Evolutionary conservation across 2,888 invertebrate genomes (phyloP), one percentile per base, ranked within the genome.

Genomic region (Aspidiotus rigidus): DNA sequence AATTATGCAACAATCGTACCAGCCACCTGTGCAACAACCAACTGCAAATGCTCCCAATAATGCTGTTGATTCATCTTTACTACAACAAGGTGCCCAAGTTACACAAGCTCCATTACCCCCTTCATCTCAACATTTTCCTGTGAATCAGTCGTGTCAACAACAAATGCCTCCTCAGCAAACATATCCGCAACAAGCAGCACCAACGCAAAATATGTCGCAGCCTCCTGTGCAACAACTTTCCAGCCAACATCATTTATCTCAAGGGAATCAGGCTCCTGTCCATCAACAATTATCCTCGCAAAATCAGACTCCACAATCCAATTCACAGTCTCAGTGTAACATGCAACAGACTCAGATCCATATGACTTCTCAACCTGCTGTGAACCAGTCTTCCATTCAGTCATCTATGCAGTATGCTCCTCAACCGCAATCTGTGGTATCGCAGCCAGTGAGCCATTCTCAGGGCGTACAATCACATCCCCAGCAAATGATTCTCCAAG

Each of bases 1-100:
- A 76, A 76, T 81, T 72, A 80, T 80, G 74, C 80, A 81, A 77
- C 81, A 81, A 72, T 81, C 81, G 74, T 81, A 82, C 81, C 82
- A 72, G 60, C 62, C 69, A 53, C 64, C 54, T 40, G 42, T 55
- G 49, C 49, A 49, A n/a, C 49, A 11, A 49, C 49, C 49, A 49
- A 13, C 49, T 6, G 3, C 49, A n/a, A 11, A 49, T 13, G 11
- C 49, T 11, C 49, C 10, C 2, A 11, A 49, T 11, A 11, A 49
- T n/a, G 28, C 28, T 28, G 28, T 28, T 5, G 28, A 28, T 28
- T 28, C 28, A 81, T 80, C 71, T 41, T 60, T 42, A 42, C 42
- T 39, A n/a, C 56, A 62, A 15, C 69, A 62, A 41, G 11, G 54
- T 9, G 44, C 17, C n/a, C 62, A 69, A 40, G 49, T 15, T 11